Conservation (phyloP, 2,888 invertebrate genomes). For the Hipparchia semele region DNA sequence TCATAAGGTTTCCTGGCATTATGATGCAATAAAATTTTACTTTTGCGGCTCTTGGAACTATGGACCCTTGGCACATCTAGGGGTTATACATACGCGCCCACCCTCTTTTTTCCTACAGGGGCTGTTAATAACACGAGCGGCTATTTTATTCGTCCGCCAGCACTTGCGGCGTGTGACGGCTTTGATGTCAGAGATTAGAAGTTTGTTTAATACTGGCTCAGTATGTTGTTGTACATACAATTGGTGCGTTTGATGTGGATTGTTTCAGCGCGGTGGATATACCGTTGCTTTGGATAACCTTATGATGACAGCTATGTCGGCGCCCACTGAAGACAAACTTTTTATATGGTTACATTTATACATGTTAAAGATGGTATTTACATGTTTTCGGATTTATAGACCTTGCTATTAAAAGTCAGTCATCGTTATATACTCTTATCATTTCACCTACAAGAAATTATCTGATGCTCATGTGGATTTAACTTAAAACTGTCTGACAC, state of each 20-base stretch:
- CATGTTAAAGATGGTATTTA: not conserved
- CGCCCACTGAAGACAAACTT: not conserved
- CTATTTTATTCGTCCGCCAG: slow-evolving; percentile 73
- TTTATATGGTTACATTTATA: not conserved
- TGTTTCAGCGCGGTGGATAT: slow-evolving; percentile 30
- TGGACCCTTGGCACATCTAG: slow-evolving; percentile 40
- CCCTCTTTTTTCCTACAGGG: slow-evolving; percentile 61
- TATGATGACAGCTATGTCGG: slow-evolving; percentile 16
- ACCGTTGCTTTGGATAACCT: slow-evolving; percentile 29
- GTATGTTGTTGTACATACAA: slow-evolving; percentile 47
- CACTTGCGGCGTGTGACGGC: slow-evolving; percentile 74
- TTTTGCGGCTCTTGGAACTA: not conserved
- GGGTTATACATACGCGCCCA: slow-evolving; percentile 30
- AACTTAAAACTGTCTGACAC: no score
- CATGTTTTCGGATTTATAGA: no score
- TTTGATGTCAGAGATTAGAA: slow-evolving; percentile 77
- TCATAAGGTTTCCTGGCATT: not conserved
- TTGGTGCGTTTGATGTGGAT: slow-evolving; percentile 46
- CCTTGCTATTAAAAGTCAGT: not conserved
- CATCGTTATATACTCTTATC: no score
- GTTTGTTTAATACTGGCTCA: slow-evolving; percentile 58
- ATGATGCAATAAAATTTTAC: slow-evolving; percentile 2
- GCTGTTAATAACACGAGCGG: slow-evolving; percentile 81
- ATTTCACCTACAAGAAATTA: no score
- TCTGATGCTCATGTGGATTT: no score